These are phyloP conservation scores for Macaria notata DNA, from an alignment of 2,888 invertebrate species.

Conservation along the genomic window DNA sequence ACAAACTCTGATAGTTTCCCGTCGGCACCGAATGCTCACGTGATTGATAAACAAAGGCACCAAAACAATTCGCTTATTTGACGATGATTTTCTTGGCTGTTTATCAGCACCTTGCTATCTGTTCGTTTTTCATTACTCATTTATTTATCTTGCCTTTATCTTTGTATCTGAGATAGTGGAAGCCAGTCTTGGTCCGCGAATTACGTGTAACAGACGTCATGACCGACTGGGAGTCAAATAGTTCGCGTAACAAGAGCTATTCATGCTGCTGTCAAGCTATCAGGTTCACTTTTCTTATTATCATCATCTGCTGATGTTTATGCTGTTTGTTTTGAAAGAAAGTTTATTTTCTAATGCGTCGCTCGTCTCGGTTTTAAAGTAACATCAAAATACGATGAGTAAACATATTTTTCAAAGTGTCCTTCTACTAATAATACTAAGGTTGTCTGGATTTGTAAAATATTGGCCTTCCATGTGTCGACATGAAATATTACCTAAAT, in stretches of 20 bases:
- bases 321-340: no score
- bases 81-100: conserved; percentile 31
- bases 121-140: conserved; percentile 57
- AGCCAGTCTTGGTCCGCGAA: conserved; percentile 36
- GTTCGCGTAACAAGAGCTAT: conserved; percentile 32
- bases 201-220: conserved; percentile 34
- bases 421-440: no score
- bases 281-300: conserved; percentile 9
- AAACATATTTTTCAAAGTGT: no score
- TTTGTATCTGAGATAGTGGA: conserved; percentile 49
- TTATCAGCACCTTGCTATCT: conserved; percentile 43
- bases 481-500: no score
- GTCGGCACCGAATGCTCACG: conserved; percentile 11
- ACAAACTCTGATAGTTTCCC: background rate
- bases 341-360: no score
- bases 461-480: no score
- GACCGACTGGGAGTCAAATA: conserved; percentile 39
- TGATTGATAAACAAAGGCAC: conserved; percentile 25
- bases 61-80: conserved; percentile 25
- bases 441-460: no score
- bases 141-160: conserved; percentile 64
- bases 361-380: no score
- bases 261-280: conserved; percentile 40
- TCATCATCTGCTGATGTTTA: no score
- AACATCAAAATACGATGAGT: no score